A percentile compares a stretch with the other conserved stretches of the same genome.
phyloP scores from a whole-genome alignment of 2,797 vertebrate species.

The Pogoniulus pusillus region DNA sequence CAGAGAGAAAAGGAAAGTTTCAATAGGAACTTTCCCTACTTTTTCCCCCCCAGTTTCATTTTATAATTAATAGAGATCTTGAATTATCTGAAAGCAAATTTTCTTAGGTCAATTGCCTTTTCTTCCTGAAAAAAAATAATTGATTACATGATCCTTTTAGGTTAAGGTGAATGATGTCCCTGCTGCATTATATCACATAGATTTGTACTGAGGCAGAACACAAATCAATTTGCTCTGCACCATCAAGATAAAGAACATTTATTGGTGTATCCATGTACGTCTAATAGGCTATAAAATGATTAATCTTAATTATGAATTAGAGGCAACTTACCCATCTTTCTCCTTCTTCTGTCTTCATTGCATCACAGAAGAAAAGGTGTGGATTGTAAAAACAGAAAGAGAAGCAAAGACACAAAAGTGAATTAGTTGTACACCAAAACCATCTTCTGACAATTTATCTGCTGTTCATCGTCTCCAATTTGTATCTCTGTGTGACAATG shows the following conservation, averaged over 20 bases:
- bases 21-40: neutral
- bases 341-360: slow-evolving; percentile 85
- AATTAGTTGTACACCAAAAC: neutral
- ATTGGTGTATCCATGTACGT: neutral
- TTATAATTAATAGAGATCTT: neutral
- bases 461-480: neutral
- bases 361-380: neutral
- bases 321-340: slow-evolving; percentile 83
- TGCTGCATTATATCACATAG: neutral
- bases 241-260: neutral
- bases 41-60: neutral
- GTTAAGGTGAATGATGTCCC: neutral
- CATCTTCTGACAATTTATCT: neutral
- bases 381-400: slow-evolving; percentile 55
- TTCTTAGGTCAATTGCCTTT: neutral
- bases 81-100: neutral
- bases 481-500: neutral
- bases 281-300: neutral
- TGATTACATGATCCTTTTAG: neutral
- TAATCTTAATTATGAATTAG: slow-evolving; percentile 4
- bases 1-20: neutral
- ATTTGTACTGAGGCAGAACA: neutral
- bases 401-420: slow-evolving; percentile 21
- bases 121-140: neutral
- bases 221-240: neutral